These are phyloP conservation scores for Heteronetta atricapilla DNA, from an alignment of 2,113 vertebrate genomes.

Conservation along the genomic window DNA sequence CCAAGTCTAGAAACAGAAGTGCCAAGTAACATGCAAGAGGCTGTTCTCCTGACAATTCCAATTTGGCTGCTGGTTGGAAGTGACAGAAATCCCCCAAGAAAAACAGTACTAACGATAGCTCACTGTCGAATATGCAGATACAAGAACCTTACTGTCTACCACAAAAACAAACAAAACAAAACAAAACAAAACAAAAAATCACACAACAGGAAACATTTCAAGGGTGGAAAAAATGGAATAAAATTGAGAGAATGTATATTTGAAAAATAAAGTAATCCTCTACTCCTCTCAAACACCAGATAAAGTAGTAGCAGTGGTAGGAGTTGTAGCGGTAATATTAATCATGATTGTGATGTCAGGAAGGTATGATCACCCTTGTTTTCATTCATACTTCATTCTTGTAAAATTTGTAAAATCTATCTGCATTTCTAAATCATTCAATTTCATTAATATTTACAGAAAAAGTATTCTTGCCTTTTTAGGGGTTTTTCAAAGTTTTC, in stretches of 20 bases:
- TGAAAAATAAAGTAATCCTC: neutral
- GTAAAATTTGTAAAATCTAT: slow-evolving; percentile 3
- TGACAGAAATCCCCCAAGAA: slow-evolving; percentile 46
- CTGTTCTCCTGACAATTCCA: slow-evolving; percentile 68
- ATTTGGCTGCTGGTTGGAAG: slow-evolving; percentile 63
- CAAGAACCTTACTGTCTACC: neutral
- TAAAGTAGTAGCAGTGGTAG: neutral
- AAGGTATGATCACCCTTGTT: neutral
- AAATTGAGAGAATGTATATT: neutral
- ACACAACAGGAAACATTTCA: neutral
- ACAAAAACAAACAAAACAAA: neutral
- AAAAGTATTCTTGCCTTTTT: neutral
- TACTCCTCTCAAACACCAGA: neutral
- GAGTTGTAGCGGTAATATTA: neutral
- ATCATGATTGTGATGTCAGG: neutral
- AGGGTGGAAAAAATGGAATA: neutral
- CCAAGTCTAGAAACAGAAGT: slow-evolving; percentile 57
- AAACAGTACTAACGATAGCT: neutral
- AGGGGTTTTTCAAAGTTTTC: slow-evolving; percentile 62
- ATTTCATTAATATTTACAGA: slow-evolving; percentile 29
- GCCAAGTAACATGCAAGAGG: slow-evolving; percentile 64
- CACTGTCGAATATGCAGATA: neutral
- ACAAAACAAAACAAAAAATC: neutral
- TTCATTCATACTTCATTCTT: neutral
- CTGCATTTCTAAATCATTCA: slow-evolving; percentile 28